phyloP scores from a whole-genome alignment of 2,113 vertebrate genomes.

The Tretioscincus oriximinensis region DNA sequence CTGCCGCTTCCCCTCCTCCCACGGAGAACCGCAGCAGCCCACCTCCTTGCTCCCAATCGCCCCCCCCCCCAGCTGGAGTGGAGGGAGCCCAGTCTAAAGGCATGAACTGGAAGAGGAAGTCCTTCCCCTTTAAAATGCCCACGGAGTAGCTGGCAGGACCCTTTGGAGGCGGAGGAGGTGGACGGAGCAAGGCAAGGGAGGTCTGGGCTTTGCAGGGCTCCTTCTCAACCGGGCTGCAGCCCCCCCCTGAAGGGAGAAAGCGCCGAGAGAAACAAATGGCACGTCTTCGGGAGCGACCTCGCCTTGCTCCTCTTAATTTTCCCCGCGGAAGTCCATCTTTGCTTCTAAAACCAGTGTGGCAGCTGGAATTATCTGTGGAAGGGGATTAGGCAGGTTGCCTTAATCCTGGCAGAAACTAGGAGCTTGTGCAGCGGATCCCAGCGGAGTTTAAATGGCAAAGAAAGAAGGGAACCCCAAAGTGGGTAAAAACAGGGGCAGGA shows the following conservation, averaged over 20 bases:
- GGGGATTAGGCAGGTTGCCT: neutral
- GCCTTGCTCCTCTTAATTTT: neutral
- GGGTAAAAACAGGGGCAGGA: conserved; percentile 6
- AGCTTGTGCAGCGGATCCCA: conserved; percentile 28
- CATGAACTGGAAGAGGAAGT: neutral
- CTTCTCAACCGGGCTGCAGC: neutral
- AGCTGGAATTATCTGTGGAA: neutral
- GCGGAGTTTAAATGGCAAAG: neutral
- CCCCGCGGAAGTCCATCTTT: neutral
- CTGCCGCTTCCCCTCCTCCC: neutral
- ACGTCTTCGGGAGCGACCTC: conserved; percentile 5
- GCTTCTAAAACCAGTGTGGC: neutral
- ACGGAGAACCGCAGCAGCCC: no score
- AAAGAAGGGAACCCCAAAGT: neutral
- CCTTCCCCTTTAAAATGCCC: neutral
- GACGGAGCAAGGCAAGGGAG: neutral
- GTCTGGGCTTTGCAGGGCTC: neutral
- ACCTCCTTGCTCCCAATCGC: no score
- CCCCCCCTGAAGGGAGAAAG: conserved; percentile 34
- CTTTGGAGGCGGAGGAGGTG: neutral
- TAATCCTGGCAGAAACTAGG: neutral
- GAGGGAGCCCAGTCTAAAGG: neutral
- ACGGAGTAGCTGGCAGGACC: neutral
- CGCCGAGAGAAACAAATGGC: conserved; percentile 28
- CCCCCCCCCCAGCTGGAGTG: no score